These are phyloP conservation scores for Calosoma granatense DNA, from an alignment of 1,140 invertebrate species.

Conservation along the genomic window DNA sequence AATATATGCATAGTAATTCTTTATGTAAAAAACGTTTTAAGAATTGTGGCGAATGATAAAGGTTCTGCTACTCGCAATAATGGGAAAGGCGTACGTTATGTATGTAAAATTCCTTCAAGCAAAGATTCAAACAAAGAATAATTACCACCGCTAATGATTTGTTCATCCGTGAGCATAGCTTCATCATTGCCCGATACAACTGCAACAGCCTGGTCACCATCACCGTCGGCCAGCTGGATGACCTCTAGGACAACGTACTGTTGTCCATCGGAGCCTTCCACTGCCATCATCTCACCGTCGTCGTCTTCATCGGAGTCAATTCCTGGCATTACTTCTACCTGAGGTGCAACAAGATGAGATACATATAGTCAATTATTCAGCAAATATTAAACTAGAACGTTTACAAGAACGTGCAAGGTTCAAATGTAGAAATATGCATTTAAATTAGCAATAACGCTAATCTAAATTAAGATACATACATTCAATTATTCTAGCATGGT, in stretches of 20 bases:
- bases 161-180: constrained; percentile 30
- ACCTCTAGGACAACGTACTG: constrained; percentile 82
- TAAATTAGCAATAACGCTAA: no score
- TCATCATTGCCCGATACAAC: constrained; percentile 26
- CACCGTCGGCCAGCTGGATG: constrained; percentile 65
- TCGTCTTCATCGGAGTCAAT: constrained; percentile 47
- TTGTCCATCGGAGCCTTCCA: constrained; percentile 65
- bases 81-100: no score
- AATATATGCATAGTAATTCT: no score
- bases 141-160: constrained; percentile 14
- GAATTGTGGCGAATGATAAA: no score
- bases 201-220: constrained; percentile 32
- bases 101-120: no score
- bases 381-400: constrained; percentile 39
- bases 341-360: constrained; percentile 6
- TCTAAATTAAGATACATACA: no score
- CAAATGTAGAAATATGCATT: no score
- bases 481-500: no score
- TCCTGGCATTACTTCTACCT: constrained; percentile 36
- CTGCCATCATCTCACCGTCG: constrained; percentile 44
- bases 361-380: constrained; percentile 18
- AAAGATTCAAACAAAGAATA: background rate
- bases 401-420: no score
- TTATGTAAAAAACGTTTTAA: no score
- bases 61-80: no score